phyloP scores from a whole-genome alignment of 2,888 invertebrate species.

The Troides aeacus region DNA sequence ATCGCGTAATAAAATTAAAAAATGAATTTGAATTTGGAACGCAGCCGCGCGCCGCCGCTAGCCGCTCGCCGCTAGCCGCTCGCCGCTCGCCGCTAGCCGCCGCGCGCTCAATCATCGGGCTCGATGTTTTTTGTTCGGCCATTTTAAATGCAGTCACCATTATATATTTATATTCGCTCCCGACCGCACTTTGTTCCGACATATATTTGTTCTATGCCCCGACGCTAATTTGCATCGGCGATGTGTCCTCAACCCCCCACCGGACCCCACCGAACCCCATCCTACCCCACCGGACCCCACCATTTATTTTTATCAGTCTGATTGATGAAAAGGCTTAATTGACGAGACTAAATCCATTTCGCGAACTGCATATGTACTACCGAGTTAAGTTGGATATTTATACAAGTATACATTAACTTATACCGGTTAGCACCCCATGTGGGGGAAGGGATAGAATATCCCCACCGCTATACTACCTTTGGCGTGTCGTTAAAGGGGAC shows the following conservation, averaged over 20 bases:
- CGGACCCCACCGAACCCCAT: too few species aligned
- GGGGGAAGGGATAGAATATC: too few species aligned
- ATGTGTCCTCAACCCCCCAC: constrained; percentile 27
- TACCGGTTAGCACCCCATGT: too few species aligned
- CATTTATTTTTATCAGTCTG: constrained; percentile 37
- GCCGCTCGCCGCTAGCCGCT: constrained; percentile 14
- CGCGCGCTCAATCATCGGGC: constrained; percentile 32
- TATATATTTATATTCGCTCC: constrained; percentile 45
- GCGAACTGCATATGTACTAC: constrained; percentile 12
- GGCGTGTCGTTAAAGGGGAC: too few species aligned
- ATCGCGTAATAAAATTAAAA: neutral
- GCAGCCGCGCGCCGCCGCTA: constrained; percentile 13
- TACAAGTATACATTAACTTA: too few species aligned
- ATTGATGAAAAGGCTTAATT: constrained; percentile 38
- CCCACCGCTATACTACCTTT: too few species aligned
- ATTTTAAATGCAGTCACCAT: constrained; percentile 45
- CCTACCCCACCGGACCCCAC: constrained; percentile 5
- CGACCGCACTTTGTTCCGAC: constrained; percentile 38
- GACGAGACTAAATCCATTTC: constrained; percentile 33
- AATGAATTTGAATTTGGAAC: neutral
- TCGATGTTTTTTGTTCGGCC: constrained; percentile 37
- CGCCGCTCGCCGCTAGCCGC: constrained; percentile 13
- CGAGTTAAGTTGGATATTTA: neutral
- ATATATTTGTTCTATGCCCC: constrained; percentile 39
- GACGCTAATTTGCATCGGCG: constrained; percentile 37